A percentile compares a stretch with the other conserved stretches of the same genome.
These are phyloP conservation scores for Peromyscus aztecus DNA, from an alignment of 2,797 vertebrate genomes.

Conservation along the genomic window DNA sequence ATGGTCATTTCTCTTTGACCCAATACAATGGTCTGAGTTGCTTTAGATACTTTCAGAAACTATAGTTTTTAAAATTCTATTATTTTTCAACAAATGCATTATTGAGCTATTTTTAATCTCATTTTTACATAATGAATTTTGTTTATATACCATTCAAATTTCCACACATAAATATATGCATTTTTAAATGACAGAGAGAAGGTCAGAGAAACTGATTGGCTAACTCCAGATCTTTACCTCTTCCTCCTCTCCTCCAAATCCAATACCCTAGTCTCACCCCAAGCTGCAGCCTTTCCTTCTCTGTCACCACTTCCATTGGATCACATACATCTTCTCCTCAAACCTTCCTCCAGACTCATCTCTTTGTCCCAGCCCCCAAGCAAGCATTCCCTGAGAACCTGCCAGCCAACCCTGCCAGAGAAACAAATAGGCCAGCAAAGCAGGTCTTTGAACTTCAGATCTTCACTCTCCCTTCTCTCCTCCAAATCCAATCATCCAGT, in stretches of 20 bases:
- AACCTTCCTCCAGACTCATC: not conserved
- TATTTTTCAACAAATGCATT: constrained; percentile 63
- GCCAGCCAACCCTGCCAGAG: not conserved
- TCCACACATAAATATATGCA: constrained; percentile 52
- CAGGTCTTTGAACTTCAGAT: not conserved
- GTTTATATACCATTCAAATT: constrained; percentile 61
- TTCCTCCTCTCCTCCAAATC: not conserved
- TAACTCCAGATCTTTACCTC: not conserved
- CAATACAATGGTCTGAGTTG: constrained; percentile 37
- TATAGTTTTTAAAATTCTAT: constrained; percentile 42
- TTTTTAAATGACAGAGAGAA: constrained; percentile 68
- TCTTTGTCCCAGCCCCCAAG: not conserved
- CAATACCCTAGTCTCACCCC: not conserved
- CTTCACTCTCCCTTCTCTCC: not conserved
- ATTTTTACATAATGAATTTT: constrained; percentile 74
- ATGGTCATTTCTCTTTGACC: constrained; percentile 26
- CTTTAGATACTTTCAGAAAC: constrained; percentile 63
- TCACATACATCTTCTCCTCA: not conserved
- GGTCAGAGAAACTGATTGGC: not conserved
- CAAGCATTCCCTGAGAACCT: not conserved
- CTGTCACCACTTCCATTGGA: not conserved
- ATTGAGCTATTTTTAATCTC: constrained; percentile 63
- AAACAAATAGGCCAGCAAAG: not conserved
- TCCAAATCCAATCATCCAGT: not conserved
- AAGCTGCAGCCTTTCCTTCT: not conserved